These are phyloP conservation scores for Acipenser transmontanus DNA, from an alignment of 2,797 vertebrate species.

Conservation along the genomic window DNA sequence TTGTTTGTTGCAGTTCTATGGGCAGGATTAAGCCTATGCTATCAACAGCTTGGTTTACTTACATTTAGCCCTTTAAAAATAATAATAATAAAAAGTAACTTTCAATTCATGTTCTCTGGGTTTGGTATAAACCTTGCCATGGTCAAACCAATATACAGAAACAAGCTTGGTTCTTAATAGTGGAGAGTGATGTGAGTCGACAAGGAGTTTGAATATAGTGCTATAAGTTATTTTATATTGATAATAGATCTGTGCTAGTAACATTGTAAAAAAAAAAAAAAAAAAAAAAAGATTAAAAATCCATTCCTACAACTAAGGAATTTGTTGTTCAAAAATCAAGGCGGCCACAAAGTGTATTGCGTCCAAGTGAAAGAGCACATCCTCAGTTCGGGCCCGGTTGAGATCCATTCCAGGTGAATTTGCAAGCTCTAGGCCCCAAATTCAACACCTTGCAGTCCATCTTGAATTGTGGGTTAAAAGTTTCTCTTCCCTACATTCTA, in stretches of 20 bases:
- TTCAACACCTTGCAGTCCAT: conserved; percentile 11
- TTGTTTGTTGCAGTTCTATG: too few relatives aligned
- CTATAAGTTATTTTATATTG: conserved; percentile 67
- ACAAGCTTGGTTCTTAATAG: conserved; percentile 37
- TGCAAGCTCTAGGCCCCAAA: conserved; percentile 59
- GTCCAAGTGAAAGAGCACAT: conserved; percentile 42
- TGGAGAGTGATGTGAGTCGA: conserved; percentile 62
- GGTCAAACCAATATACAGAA: conserved; percentile 27
- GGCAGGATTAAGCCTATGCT: too few relatives aligned
- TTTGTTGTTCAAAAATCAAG: conserved; percentile 56
- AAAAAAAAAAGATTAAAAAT: conserved; percentile 43
- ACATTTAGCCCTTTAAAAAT: too few relatives aligned
- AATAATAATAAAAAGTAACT: too few relatives aligned
- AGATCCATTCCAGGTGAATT: conserved; percentile 52
- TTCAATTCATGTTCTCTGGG: too few relatives aligned
- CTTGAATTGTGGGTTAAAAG: conserved; percentile 29
- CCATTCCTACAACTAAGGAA: conserved; percentile 63
- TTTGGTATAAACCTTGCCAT: too few relatives aligned
- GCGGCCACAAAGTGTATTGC: conserved; percentile 51
- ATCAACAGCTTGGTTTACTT: too few relatives aligned
- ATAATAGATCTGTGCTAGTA: conserved; percentile 60
- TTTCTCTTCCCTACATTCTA: conserved; percentile 97
- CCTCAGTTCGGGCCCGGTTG: conserved; percentile 48
- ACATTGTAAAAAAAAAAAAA: conserved; percentile 54
- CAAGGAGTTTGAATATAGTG: conserved; percentile 63